Evolutionary conservation across 2,888 invertebrate species (phyloP).

Genomic region (Chrysolina oricalcia): DNA sequence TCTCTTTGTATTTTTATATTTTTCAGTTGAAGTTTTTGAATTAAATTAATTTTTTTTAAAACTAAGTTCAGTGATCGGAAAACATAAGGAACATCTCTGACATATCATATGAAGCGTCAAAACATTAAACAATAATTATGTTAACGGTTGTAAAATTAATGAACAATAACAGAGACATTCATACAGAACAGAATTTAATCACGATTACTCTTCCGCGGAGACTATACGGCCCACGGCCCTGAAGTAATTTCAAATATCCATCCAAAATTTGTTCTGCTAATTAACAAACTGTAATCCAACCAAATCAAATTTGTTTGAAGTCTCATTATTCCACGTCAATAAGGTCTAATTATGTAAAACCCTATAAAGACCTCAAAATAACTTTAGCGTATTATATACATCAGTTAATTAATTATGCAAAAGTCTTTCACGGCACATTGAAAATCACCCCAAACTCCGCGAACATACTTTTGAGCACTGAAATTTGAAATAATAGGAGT

Average conservation of each 20-base stretch:
- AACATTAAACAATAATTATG: neutral
- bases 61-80: too few species aligned
- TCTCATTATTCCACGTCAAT: slow-evolving; percentile 20
- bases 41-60: too few species aligned
- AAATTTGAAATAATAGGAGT: neutral
- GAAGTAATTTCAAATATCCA: slow-evolving; percentile 2
- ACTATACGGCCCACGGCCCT: neutral
- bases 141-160: neutral
- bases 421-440: slow-evolving; percentile 13
- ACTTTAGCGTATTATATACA: slow-evolving; percentile 21
- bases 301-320: slow-evolving; percentile 3
- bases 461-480: neutral
- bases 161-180: neutral
- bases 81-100: too few species aligned
- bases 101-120: neutral
- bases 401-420: slow-evolving; percentile 17
- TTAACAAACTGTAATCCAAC: slow-evolving; percentile 24
- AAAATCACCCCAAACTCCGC: neutral
- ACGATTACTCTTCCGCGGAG: neutral
- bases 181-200: neutral
- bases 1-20: too few species aligned
- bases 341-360: slow-evolving; percentile 19
- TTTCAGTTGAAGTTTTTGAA: too few species aligned
- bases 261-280: slow-evolving; percentile 14
- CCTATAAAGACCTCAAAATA: slow-evolving; percentile 13